Percentiles rank a stretch among this genome's conserved stretches.
Evolutionary conservation across 2,888 invertebrate species (phyloP).

Genomic region (Zaprionus lineosus): DNA sequence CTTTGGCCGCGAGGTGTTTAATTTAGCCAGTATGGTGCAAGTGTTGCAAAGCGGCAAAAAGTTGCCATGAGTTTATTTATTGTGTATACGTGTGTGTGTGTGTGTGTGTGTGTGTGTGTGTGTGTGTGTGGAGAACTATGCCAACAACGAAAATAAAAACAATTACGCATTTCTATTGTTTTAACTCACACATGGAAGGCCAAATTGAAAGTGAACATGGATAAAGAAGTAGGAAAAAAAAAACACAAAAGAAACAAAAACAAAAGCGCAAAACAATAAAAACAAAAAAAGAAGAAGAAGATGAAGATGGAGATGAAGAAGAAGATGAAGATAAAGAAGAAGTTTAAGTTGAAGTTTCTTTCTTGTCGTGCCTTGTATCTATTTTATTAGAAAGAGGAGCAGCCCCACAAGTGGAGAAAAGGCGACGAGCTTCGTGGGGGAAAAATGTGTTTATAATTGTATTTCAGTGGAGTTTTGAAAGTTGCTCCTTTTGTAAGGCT

Average conservation of each 20-base stretch:
- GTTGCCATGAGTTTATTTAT: slow-evolving; percentile 44
- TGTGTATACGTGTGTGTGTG: slow-evolving; percentile 1
- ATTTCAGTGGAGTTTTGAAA: slow-evolving; percentile 39
- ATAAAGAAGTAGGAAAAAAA: slow-evolving; percentile 45
- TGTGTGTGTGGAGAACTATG: background rate
- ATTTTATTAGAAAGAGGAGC: slow-evolving; percentile 1
- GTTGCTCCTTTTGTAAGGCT: slow-evolving; percentile 16
- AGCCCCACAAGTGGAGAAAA: too few relatives aligned
- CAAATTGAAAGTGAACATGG: slow-evolving; percentile 65
- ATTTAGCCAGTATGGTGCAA: slow-evolving; percentile 58
- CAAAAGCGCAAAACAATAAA: too few relatives aligned
- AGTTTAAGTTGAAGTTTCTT: slow-evolving; percentile 8
- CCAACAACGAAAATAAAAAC: slow-evolving; percentile 40
- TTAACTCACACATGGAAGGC: slow-evolving; percentile 55
- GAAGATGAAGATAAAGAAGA: too few relatives aligned
- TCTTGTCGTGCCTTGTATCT: background rate
- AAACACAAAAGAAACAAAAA: too few relatives aligned
- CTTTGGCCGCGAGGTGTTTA: slow-evolving; percentile 49
- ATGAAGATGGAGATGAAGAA: too few relatives aligned
- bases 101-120: slow-evolving; percentile 1
- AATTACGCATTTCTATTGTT: slow-evolving; percentile 55
- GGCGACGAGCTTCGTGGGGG: slow-evolving; percentile 6
- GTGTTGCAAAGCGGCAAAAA: slow-evolving; percentile 68
- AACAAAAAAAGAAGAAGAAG: too few relatives aligned
- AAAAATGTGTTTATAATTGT: slow-evolving; percentile 65